A percentile compares a stretch with the other conserved stretches of the same genome.
These are phyloP conservation scores for Genyomyrus donnyi DNA, from an alignment of 2,113 vertebrate species.

Conservation along the genomic window DNA sequence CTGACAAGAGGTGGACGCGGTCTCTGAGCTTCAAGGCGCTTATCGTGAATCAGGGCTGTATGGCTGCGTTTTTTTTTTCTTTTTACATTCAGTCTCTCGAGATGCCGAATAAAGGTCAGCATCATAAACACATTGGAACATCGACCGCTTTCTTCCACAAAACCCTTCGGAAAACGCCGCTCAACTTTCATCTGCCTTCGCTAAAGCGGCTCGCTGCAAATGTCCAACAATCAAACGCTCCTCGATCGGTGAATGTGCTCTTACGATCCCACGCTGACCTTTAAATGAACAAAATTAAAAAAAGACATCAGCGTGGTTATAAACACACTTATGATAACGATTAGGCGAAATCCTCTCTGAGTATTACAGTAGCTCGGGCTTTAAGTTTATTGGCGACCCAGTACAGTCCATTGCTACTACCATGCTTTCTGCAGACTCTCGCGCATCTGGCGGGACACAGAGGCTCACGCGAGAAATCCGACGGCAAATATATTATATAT, in stretches of 20 bases:
- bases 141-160: slow-evolving; percentile 7
- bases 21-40: slow-evolving; percentile 5
- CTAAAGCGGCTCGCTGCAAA: slow-evolving; percentile 27
- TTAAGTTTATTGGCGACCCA: not conserved
- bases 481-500: not conserved
- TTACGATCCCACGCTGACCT: slow-evolving; percentile 27
- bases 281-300: slow-evolving; percentile 33
- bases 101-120: slow-evolving; percentile 16
- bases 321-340: slow-evolving; percentile 10
- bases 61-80: slow-evolving; percentile 1
- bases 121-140: slow-evolving; percentile 1
- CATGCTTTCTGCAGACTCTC: not conserved
- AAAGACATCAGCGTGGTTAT: slow-evolving; percentile 24
- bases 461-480: not conserved
- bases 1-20: slow-evolving; percentile 17
- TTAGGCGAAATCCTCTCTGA: not conserved
- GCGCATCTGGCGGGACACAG: not conserved
- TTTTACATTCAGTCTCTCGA: slow-evolving; percentile 14
- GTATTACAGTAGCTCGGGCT: not conserved
- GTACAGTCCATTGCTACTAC: not conserved
- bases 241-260: not conserved
- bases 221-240: slow-evolving; percentile 25
- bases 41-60: slow-evolving; percentile 10
- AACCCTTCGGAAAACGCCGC: not conserved
- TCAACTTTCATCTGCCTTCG: not conserved